Percentiles rank a stretch among this genome's conserved stretches.
These are phyloP conservation scores for Amblyornis subalaris DNA, from an alignment of 2,113 vertebrate genomes.

Conservation along the genomic window DNA sequence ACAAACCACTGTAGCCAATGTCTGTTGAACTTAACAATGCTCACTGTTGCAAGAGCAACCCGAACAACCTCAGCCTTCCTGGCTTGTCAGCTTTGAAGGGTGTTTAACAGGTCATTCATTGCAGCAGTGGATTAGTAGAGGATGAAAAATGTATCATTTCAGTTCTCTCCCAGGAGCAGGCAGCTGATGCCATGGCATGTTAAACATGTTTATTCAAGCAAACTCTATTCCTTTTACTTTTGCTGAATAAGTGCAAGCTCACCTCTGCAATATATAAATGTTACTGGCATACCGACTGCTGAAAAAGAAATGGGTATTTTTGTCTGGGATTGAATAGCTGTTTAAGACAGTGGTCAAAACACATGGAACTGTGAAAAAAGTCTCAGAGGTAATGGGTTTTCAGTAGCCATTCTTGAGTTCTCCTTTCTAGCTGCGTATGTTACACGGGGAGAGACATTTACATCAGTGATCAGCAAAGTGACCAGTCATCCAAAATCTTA, in stretches of 20 bases:
- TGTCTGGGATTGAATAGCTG: neutral
- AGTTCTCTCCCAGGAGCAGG: constrained; percentile 1
- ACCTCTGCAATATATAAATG: neutral
- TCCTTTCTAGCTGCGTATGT: neutral
- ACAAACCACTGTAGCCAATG: neutral
- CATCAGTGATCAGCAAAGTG: neutral
- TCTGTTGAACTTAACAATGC: neutral
- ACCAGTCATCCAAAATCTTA: neutral
- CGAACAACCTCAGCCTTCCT: neutral
- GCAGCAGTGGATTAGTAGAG: constrained; percentile 24
- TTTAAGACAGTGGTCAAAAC: neutral
- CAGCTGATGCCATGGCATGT: constrained; percentile 18
- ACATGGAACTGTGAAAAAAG: neutral
- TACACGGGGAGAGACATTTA: neutral
- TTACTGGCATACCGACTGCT: neutral
- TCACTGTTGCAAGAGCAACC: neutral
- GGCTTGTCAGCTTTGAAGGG: neutral
- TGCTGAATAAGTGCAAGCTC: constrained; percentile 27
- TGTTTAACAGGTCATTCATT: constrained; percentile 30
- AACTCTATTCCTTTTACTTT: neutral
- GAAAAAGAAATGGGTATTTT: neutral
- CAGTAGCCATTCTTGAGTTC: neutral
- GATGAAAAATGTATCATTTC: constrained; percentile 61
- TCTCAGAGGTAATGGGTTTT: neutral
- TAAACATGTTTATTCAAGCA: constrained; percentile 61